Evolutionary conservation across 2,888 invertebrate genomes (phyloP), one percentile per base, ranked within the genome.

Genomic region (Microdon myrmicae): DNA sequence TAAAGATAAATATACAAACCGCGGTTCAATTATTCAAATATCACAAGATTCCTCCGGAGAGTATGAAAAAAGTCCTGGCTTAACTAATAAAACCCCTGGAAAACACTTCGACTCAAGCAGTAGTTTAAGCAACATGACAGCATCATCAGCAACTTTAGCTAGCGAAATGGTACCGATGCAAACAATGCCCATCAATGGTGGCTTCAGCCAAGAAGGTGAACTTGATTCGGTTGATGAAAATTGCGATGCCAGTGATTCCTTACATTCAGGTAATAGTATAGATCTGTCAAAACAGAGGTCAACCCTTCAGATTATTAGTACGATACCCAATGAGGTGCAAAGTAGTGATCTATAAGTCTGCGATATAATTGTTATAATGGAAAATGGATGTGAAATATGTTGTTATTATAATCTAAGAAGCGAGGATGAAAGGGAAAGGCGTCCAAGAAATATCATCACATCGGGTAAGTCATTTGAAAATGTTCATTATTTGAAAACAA

Each of bases 141-240:
- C 59, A 12, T 59, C 66, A 13, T 59, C 59, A 16, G 59, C 54
- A 16, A 66, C 66, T 20, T 59, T 51, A 9, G 44, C 66, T 34
- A 66, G 73, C 47, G 79, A 79, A 56, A 69, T 76, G 68, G 56
- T 78, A 55, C 76, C 79, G 14, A 70, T 79, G 72, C 75, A 79
- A 67, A 69, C 73, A 19, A 61, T 77, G 53, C 60, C 77, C 41
- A 71, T 73, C n/a, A 77, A 78, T 68, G 74, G 75, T 6, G 75
- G 71, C 64, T 75, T 78, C 19, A 77, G 73, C 58, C 71, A 73
- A 39, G 78, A 78, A 17, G 74, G 73, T 45, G 77, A 77, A 34
- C 59, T 77, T 29, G 76, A 76, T 38, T 68, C 68, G 14, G 43
- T 67, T 13, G 67, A 59, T 31, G 56, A 34, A 12, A 71, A 51